Base-by-base conservation (phyloP, 1,140 invertebrate genomes). In the Mylabris phalerata region DNA sequence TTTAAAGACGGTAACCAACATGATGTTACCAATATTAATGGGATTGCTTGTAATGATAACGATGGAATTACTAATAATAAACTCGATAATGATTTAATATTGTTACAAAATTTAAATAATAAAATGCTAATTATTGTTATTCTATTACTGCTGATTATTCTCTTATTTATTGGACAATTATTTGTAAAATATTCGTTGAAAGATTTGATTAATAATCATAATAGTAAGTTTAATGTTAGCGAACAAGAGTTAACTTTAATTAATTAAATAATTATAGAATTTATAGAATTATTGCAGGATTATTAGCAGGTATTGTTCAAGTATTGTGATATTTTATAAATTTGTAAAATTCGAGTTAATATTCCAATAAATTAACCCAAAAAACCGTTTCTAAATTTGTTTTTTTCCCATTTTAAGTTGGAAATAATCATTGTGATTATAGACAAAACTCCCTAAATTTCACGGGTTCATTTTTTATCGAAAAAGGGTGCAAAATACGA, bases 131-230 rank as follows among this genome's bases (percentile, higher is more conserved):
- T 9, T n/a, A 50, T 50, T 50, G 39, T 19, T 41, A 13, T 41
- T 39, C 38, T 24, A 40, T 41, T 32, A 32, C 1, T 32, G 32
- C 7, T 32, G 7, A 3, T 32, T 32, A 0, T 32, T 32, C 4
- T 32, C 32, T 4, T 7, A 5, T 5, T 32, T 32, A 32, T 32
- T 32, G 4, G 32, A 7, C 32, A 32, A 32, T 13, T 41, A 25
- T 39, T 50, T 50, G 39, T 50, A 10, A 50, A 50, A 50, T 19
- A 19, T 19, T 50, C 40, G 24, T 40, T 32, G 9, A 42, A 50
- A 38, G 48, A 38, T 19, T 41, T 13, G 25, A 19, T 19, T 6
- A 10, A 2, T 11, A 41, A 39, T 10, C 25, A 4, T 4, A 6
- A 39, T 42, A 10, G 5, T 11, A 41, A 39, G 24, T 26, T 5